Evolutionary conservation across 2,113 vertebrate genomes (phyloP).

Genomic region (Epinephelus fuscoguttatus): DNA sequence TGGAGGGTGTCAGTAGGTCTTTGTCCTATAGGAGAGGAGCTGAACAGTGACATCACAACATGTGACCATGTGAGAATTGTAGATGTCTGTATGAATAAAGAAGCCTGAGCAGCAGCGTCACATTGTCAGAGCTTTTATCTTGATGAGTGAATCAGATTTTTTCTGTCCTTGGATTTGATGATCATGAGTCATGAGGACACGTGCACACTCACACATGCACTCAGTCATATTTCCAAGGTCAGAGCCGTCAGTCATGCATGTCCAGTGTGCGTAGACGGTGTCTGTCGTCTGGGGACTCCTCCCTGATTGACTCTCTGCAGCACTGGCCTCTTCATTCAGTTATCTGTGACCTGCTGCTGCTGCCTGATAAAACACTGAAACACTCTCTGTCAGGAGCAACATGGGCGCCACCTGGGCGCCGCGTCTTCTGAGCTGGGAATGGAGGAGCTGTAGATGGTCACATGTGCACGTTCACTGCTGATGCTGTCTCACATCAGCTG

Average conservation of each 20-base stretch:
- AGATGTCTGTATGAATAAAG: background rate
- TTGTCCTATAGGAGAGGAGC: no score
- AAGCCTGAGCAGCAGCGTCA: background rate
- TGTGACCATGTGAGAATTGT: background rate
- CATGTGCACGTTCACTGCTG: background rate
- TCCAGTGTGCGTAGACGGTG: background rate
- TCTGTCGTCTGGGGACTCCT: conserved; percentile 36
- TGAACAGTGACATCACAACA: background rate
- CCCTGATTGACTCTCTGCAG: conserved; percentile 71
- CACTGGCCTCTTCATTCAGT: conserved; percentile 62
- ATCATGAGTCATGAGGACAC: conserved; percentile 12
- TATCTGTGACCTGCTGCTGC: conserved; percentile 69
- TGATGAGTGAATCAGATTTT: background rate
- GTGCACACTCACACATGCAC: background rate
- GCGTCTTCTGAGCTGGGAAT: background rate
- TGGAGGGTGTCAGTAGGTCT: no score
- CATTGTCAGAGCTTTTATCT: background rate
- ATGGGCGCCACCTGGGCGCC: conserved; percentile 46
- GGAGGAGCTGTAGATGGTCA: background rate
- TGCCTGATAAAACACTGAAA: conserved; percentile 65
- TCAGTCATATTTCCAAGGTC: conserved; percentile 24
- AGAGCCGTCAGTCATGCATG: conserved; percentile 25
- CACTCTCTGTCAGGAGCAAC: conserved; percentile 62
- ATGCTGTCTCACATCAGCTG: background rate
- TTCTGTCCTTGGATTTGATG: background rate